phyloP scores from a whole-genome alignment of 1,140 invertebrate genomes.

The Manduca sexta region DNA sequence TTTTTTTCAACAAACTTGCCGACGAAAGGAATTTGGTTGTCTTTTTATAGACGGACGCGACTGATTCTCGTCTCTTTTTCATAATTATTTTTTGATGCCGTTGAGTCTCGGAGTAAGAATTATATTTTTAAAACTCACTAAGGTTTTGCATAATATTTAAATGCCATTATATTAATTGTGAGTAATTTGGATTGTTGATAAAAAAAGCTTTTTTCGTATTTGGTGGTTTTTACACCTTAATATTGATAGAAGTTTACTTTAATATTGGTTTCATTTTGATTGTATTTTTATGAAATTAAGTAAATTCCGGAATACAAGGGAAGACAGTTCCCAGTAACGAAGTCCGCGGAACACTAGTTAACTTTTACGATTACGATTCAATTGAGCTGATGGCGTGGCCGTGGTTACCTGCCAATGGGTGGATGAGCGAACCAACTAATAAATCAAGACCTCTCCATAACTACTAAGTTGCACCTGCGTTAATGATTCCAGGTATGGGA shows the following conservation, averaged over 20 bases:
- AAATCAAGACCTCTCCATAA: conserved; percentile 20
- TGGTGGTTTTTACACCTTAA: too few relatives aligned
- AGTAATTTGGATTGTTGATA: too few relatives aligned
- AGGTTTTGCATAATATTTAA: too few relatives aligned
- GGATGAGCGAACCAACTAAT: conserved; percentile 32
- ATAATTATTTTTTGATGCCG: conserved; percentile 35
- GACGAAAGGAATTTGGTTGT: conserved; percentile 57
- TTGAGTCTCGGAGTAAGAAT: conserved; percentile 1
- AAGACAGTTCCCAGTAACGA: conserved; percentile 31
- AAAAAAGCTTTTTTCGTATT: too few relatives aligned
- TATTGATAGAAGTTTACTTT: too few relatives aligned
- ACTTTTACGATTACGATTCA: conserved; percentile 49
- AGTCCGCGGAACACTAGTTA: conserved; percentile 38
- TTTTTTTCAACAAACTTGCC: conserved; percentile 45
- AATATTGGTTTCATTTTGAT: too few relatives aligned
- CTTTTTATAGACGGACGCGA: conserved; percentile 54
- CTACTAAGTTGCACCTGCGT: neutral
- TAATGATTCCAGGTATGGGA: neutral
- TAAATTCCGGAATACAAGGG: neutral
- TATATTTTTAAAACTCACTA: neutral
- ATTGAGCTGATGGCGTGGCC: conserved; percentile 53
- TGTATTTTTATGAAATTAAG: too few relatives aligned
- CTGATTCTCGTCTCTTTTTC: conserved; percentile 52
- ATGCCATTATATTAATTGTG: too few relatives aligned
- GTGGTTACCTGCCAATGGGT: conserved; percentile 53